phyloP scores from a whole-genome alignment of 1,140 invertebrate genomes.

The Choristoneura fumiferana region DNA sequence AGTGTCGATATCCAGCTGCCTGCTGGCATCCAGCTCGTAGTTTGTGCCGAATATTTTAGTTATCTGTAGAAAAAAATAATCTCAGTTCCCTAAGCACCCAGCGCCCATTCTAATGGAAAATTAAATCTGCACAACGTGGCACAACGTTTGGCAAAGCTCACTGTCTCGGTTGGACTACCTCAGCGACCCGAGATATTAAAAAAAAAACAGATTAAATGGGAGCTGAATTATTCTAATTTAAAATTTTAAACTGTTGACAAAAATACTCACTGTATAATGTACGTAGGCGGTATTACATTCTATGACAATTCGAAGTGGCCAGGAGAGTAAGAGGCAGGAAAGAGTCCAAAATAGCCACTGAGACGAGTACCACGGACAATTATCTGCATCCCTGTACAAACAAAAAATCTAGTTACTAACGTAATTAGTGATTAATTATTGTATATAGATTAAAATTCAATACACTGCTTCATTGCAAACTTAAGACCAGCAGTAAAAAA shows the following conservation, averaged over 20 bases:
- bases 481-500: too few species aligned
- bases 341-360: conserved; percentile 86
- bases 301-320: conserved; percentile 90
- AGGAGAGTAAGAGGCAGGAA: conserved; percentile 88
- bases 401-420: too few species aligned
- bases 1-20: conserved; percentile 66
- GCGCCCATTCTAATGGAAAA: too few species aligned
- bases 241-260: conserved; percentile 1
- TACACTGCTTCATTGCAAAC: too few species aligned
- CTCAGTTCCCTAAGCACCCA: not conserved
- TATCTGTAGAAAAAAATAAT: conserved; percentile 71
- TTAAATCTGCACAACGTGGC: too few species aligned
- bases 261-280: conserved; percentile 83
- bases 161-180: not conserved
- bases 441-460: too few species aligned
- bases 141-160: not conserved
- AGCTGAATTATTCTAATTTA: not conserved
- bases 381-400: conserved; percentile 81
- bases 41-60: conserved; percentile 86
- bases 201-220: not conserved
- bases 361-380: conserved; percentile 81
- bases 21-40: conserved; percentile 79
- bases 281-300: conserved; percentile 92
- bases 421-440: too few species aligned
- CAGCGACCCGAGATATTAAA: not conserved